Conservation (phyloP, 2,888 invertebrate genomes). For the Eucera pruinosa region DNA sequence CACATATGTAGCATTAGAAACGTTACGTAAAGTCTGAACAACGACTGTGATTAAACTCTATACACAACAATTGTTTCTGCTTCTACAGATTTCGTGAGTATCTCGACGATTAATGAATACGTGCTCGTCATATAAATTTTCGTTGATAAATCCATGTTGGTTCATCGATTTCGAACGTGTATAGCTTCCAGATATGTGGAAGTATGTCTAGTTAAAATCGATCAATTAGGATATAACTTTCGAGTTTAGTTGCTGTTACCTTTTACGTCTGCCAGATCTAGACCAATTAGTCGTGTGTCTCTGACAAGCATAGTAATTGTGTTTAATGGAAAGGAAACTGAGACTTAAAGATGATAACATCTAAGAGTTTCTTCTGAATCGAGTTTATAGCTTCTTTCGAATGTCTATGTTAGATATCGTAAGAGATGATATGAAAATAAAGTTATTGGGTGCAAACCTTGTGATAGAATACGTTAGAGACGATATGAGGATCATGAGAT, state of each 20-base stretch:
- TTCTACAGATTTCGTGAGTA: conserved; percentile 28
- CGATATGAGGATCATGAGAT: no score
- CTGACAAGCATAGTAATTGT: not conserved
- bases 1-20: conserved; percentile 13
- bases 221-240: not conserved
- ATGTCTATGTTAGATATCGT: not conserved
- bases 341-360: not conserved
- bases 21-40: conserved; percentile 62
- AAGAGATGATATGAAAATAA: not conserved
- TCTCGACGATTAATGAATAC: conserved; percentile 42
- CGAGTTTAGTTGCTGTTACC: no score
- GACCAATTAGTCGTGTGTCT: no score
- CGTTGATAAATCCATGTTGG: no score
- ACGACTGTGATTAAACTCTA: not conserved
- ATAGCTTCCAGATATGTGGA: not conserved
- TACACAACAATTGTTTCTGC: conserved; percentile 35
- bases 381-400: not conserved
- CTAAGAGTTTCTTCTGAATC: not conserved
- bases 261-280: no score
- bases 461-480: no score
- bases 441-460: no score
- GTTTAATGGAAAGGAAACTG: not conserved
- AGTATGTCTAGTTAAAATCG: not conserved
- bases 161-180: no score
- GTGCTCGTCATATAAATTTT: conserved; percentile 42